phyloP scores from a whole-genome alignment of 2,888 invertebrate species.

The Callosobruchus maculatus region DNA sequence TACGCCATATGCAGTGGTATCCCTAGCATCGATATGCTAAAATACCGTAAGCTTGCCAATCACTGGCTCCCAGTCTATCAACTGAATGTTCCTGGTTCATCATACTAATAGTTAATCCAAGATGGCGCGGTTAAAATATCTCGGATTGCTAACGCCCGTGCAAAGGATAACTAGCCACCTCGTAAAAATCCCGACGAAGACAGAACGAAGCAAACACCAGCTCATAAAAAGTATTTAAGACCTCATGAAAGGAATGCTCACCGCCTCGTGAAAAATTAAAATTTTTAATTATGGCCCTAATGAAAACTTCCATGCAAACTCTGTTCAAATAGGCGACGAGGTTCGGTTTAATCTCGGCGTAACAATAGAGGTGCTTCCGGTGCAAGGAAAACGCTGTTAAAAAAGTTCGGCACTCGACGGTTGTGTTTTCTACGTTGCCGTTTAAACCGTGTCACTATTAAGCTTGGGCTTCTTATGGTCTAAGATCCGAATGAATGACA shows the following conservation, averaged over 20 bases:
- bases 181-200: background rate
- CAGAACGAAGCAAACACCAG: background rate
- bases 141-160: background rate
- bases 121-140: background rate
- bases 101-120: background rate
- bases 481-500: too few relatives aligned
- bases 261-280: constrained; percentile 27
- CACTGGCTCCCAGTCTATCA: too few relatives aligned
- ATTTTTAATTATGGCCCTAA: constrained; percentile 28
- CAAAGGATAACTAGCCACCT: background rate
- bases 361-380: background rate
- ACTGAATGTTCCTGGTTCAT: background rate
- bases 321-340: constrained; percentile 12
- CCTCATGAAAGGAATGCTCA: constrained; percentile 14
- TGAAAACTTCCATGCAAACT: constrained; percentile 24
- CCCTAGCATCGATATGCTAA: too few relatives aligned
- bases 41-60: too few relatives aligned
- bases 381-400: background rate
- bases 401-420: background rate
- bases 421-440: too few relatives aligned
- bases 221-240: constrained; percentile 17
- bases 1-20: too few relatives aligned
- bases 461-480: too few relatives aligned
- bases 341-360: background rate
- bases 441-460: too few relatives aligned